Base-by-base conservation (phyloP, 2,113 vertebrate species). In the Catharus bicknelli region DNA sequence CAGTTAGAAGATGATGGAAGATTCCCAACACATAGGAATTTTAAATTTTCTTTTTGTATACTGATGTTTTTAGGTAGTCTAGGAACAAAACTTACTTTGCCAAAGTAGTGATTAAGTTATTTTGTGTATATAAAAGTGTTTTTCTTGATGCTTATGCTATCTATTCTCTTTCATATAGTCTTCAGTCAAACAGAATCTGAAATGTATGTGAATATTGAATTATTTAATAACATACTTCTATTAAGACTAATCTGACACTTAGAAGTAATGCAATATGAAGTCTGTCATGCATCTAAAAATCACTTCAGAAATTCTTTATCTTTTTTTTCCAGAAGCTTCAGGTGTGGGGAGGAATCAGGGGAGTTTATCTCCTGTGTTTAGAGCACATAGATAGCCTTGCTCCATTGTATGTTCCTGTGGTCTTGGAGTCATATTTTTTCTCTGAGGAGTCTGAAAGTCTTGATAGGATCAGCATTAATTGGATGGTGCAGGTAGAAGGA, bases 171-270 rank as follows among this genome's bases (percentile, higher is more conserved):
- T 90, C 78, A 73, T 47, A 57, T 3, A 66, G 38, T 47, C 45
- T 74, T 73, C 70, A 73, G 66, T 80, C 43, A 77, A 94, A 88
- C 29, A 80, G 75, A 94, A 88, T 83, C 59, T 62, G 67, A 94
- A 85, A 93, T 90, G 83, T 30, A 32, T 77, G n/a, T 75, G 42
- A 75, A 63, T 82, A 64, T 16, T 95, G 73, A 86, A 93, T 92
- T 93, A 94, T 93, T 94, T 90, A 93, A 72, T 78, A 93, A 53
- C n/a, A 74, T 38, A 51, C 4, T 68, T 83, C 50, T 84, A 27
- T 78, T 88, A 83, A 75, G 57, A 59, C 18, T 75, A 86, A 81
- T 53, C n/a, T 92, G 80, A 84, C 62, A 55, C 45, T 59, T 78
- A 40, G 17, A 88, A 81, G 19, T 18, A 86, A 64, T 74, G 51